A percentile compares a stretch with the other conserved stretches of the same genome.
These are phyloP conservation scores for Stramonita haemastoma DNA, from an alignment of 2,888 invertebrate genomes.

Conservation along the genomic window DNA sequence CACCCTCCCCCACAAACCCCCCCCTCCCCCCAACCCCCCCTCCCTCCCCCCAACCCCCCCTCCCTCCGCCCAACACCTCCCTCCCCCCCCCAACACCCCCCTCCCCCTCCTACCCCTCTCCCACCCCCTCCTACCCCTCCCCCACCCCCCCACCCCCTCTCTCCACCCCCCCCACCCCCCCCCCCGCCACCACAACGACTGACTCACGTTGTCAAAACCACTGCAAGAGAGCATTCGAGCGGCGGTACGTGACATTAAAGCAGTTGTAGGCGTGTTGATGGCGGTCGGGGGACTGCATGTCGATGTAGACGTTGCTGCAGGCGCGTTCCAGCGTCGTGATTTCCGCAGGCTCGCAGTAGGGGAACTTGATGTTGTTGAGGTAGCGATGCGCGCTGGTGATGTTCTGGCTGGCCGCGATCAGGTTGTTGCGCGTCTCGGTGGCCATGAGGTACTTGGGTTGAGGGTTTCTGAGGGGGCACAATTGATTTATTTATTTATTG, in stretches of 20 bases:
- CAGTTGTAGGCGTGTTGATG: constrained; percentile 78
- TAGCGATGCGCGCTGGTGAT: constrained; percentile 79
- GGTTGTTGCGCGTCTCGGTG: constrained; percentile 80
- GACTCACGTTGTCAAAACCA: constrained; percentile 80
- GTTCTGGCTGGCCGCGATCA: constrained; percentile 80
- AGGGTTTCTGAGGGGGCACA: constrained; percentile 75
- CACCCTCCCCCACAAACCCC: no score
- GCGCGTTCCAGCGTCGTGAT: constrained; percentile 78
- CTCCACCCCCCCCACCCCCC: no score
- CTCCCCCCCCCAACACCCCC: no score
- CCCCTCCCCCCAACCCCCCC: no score
- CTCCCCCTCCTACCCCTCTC: no score
- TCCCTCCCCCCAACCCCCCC: no score
- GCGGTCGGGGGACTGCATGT: constrained; percentile 78
- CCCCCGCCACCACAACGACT: background rate
- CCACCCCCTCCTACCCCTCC: no score
- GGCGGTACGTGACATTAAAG: constrained; percentile 78
- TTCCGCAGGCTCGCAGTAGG: constrained; percentile 79
- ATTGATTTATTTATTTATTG: no score
- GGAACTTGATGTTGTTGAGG: constrained; percentile 79
- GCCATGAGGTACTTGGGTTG: constrained; percentile 78
- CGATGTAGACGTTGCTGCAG: constrained; percentile 79
- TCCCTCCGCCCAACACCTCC: no score
- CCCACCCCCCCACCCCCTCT: no score
- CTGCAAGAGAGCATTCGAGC: constrained; percentile 79